Evolutionary conservation across 2,888 invertebrate species (phyloP).

Genomic region (Drosophila mercatorum): DNA sequence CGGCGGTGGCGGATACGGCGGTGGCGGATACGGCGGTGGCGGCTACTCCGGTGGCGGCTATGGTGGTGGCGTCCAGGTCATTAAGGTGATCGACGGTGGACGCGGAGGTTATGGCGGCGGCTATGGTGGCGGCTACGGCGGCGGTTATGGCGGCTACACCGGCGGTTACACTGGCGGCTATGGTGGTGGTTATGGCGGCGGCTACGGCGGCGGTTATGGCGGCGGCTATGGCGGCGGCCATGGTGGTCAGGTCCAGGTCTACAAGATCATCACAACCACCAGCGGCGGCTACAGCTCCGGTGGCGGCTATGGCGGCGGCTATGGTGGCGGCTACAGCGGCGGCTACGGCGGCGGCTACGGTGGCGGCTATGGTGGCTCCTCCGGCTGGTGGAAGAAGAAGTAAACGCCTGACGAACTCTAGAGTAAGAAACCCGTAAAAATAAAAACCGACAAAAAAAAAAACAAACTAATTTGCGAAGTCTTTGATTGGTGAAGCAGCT

Average conservation of each 20-base stretch:
- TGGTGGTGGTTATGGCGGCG: conserved; percentile 38
- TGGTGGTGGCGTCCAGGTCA: conserved; percentile 1
- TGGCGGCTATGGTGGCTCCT: conserved; percentile 41
- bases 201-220: conserved; percentile 37
- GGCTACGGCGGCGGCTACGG: conserved; percentile 18
- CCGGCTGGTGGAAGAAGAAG: conserved; percentile 75
- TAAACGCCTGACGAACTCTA: conserved; percentile 31
- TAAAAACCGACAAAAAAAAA: conserved; percentile 14
- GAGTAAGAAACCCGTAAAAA: conserved; percentile 21
- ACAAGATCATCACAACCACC: conserved; percentile 8
- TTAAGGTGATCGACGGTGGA: too few relatives aligned
- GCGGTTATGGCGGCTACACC: conserved; percentile 38
- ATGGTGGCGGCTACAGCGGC: conserved; percentile 40
- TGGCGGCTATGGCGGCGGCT: conserved; percentile 35
- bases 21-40: conserved; percentile 13
- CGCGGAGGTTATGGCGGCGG: conserved; percentile 25
- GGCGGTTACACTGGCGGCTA: conserved; percentile 33
- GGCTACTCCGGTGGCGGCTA: conserved; percentile 13
- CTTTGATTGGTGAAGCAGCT: conserved; percentile 25
- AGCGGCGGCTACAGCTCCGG: conserved; percentile 10
- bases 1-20: conserved; percentile 15
- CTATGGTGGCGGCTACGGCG: conserved; percentile 5
- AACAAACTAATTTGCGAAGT: conserved; percentile 17
- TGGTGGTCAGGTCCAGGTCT: conserved; percentile 12
- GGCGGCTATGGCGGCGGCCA: conserved; percentile 37